Percentiles rank a stretch among this genome's conserved stretches.
Conservation (phyloP, 2,888 invertebrate species). For the Oxyteleia sp. region DNA sequence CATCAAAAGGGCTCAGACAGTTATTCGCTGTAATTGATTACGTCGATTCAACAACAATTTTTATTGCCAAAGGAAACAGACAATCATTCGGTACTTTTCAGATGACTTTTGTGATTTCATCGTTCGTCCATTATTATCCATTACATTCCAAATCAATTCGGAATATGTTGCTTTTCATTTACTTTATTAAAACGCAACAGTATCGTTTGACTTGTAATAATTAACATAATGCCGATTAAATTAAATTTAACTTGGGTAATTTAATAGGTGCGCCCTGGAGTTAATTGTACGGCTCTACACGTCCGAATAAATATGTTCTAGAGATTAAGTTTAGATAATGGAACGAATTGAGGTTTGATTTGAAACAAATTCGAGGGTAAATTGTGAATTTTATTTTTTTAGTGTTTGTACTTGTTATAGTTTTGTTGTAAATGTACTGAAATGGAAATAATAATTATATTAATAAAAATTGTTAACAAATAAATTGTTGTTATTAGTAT, state of each 20-base stretch:
- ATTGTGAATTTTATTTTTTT: too few relatives aligned
- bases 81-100: background rate
- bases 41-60: background rate
- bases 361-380: too few relatives aligned
- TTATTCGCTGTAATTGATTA: conserved; percentile 14
- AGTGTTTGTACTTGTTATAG: too few relatives aligned
- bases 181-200: background rate
- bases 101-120: background rate
- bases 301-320: too few relatives aligned
- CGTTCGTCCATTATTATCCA: conserved; percentile 15
- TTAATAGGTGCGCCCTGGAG: background rate
- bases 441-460: too few relatives aligned
- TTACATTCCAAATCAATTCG: background rate
- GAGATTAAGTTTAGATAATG: too few relatives aligned
- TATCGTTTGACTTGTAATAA: background rate
- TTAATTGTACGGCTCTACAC: background rate
- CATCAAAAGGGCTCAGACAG: conserved; percentile 10
- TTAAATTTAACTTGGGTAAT: background rate
- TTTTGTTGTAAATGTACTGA: too few relatives aligned
- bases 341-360: too few relatives aligned
- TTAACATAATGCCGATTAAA: conserved; percentile 4
- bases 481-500: too few relatives aligned
- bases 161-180: background rate
- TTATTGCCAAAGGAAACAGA: conserved; percentile 1
- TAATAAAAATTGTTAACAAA: too few relatives aligned